These are phyloP conservation scores for Acomys russatus DNA, from an alignment of 2,797 vertebrate genomes.

Conservation along the genomic window DNA sequence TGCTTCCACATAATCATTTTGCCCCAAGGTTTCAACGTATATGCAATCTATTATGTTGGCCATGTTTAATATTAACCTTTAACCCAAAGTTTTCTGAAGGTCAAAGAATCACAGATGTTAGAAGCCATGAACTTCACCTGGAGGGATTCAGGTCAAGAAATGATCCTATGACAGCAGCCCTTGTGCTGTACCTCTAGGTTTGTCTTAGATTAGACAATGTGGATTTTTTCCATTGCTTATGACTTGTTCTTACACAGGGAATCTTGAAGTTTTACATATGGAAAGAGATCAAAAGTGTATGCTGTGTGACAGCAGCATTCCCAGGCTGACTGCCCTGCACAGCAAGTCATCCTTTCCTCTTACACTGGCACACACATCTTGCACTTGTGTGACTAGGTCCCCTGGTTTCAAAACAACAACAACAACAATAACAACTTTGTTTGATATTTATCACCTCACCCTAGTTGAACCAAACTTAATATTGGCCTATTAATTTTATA, in stretches of 20 bases:
- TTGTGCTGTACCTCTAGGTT: conserved; percentile 9
- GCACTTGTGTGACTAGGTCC: not conserved
- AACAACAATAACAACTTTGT: not conserved
- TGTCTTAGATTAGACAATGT: not conserved
- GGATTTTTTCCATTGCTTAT: conserved; percentile 40
- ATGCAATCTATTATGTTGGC: not conserved
- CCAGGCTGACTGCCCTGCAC: not conserved
- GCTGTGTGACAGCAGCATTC: not conserved
- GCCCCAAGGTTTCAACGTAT: not conserved
- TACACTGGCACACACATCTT: not conserved
- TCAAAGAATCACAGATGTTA: conserved; percentile 4
- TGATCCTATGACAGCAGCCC: not conserved
- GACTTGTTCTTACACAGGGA: conserved; percentile 14
- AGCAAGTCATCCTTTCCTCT: conserved; percentile 12
- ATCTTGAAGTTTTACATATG: conserved; percentile 22
- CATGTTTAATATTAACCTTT: conserved; percentile 41
- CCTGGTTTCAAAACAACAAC: not conserved
- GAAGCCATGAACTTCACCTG: conserved; percentile 22
- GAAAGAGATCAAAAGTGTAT: not conserved
- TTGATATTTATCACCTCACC: conserved; percentile 46
- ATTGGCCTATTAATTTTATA: conserved; percentile 30
- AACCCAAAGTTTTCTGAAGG: conserved; percentile 31
- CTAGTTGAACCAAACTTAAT: not conserved
- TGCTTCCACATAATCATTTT: conserved; percentile 26
- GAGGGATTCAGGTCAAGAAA: not conserved